Evolutionary conservation across 2,888 invertebrate genomes (phyloP).

Genomic region (Lasius platythorax): DNA sequence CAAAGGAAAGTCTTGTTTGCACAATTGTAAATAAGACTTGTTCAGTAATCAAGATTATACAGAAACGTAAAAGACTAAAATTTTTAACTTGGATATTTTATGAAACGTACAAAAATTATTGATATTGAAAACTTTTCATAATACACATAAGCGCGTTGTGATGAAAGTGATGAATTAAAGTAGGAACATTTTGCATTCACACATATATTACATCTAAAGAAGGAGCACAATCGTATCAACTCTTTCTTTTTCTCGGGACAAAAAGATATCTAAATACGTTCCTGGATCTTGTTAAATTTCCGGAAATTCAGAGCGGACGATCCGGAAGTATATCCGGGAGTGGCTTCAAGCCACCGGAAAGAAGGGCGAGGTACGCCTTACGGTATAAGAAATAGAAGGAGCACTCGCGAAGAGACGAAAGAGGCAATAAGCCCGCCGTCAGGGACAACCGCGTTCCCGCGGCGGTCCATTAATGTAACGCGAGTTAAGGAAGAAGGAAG

Average conservation of each 20-base stretch:
- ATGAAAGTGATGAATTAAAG: background rate
- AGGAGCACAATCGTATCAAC: background rate
- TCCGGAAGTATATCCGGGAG: constrained; percentile 41
- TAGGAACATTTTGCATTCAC: background rate
- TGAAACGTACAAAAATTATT: background rate
- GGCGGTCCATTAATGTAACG: constrained; percentile 68
- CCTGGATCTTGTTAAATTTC: constrained; percentile 51
- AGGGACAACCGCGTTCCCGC: constrained; percentile 69
- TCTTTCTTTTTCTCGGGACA: background rate
- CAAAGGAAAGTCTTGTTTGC: constrained; percentile 21
- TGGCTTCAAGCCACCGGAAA: constrained; percentile 32
- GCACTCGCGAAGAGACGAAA: constrained; percentile 42
- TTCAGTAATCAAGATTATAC: constrained; percentile 19
- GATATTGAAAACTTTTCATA: background rate
- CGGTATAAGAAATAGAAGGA: constrained; percentile 31
- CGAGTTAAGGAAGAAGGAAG: constrained; percentile 31
- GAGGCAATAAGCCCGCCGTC: constrained; percentile 72
- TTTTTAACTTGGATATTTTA: background rate
- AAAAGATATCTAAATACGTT: constrained; percentile 50
- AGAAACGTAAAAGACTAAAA: background rate
- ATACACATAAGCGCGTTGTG: background rate
- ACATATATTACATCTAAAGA: background rate
- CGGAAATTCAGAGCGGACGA: constrained; percentile 35
- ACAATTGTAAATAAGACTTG: constrained; percentile 28
- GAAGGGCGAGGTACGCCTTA: constrained; percentile 27